Evolutionary conservation across 1,140 invertebrate species (phyloP), one percentile per base, ranked within the genome.

Genomic region (Eumaeus atala): DNA sequence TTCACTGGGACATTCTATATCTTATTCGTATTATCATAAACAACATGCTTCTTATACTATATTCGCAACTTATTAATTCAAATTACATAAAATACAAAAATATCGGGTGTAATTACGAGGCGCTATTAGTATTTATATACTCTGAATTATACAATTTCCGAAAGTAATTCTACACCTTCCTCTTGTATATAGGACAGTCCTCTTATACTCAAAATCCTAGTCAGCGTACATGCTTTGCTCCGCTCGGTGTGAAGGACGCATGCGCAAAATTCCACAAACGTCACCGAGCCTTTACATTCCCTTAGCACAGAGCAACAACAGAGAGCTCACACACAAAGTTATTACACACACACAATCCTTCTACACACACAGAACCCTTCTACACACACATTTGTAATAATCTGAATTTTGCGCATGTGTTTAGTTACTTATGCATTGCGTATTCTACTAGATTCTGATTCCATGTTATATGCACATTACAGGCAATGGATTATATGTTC

Each of bases 171-270:
- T 28, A 28, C 21, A n/a, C n/a, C n/a, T n/a, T 28, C 21, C 21
- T 28, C 21, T 6, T 3, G 21, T 28, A 28, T 28, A 28, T 6
- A 14, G 40, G 40, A 44, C 40, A 9, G 40, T 44, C 40, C 12
- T 49, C 28, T 50, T 6, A 37, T 47, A 28, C 40, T 16, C 35
- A 38, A 49, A 35, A 17, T 28, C 48, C 7, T 50, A 44, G 37
- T 50, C 33, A 56, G 38, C 54, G 40, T 56, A 56, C 48, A 51
- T 17, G 9, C 54, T 49, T 48, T 40, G 40, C 54, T 40, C 0
- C 16, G 12, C 44, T 28, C 47, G 18, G 49, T 35, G 16, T 35
- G 9, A 28, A 34, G 17, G 1, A 18, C 54, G 54, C 54, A 50
- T 50, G 54, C 54, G 54, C 48, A 54, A 16, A 42, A n/a, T 28